phyloP scores from a whole-genome alignment of 2,113 vertebrate genomes.

The Ginglymostoma cirratum region DNA sequence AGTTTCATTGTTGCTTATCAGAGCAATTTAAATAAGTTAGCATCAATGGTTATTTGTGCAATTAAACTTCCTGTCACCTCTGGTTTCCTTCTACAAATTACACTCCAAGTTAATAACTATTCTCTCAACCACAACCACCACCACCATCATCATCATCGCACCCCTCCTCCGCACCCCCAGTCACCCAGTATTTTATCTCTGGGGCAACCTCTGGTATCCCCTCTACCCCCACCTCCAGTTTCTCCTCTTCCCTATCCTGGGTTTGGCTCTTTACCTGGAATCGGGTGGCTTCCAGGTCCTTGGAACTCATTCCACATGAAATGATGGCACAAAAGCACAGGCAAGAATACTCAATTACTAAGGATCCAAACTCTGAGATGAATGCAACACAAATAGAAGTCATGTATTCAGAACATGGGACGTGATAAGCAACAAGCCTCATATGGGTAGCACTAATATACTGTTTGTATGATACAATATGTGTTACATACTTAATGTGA shows the following conservation, averaged over 20 bases:
- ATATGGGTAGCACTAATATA: no score
- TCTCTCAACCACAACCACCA: no score
- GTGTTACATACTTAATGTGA: no score
- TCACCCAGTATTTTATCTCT: not conserved
- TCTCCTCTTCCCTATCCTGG: not conserved
- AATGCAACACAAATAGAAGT: not conserved
- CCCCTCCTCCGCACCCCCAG: not conserved
- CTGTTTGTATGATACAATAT: no score
- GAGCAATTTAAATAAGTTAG: not conserved
- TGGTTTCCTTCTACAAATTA: not conserved
- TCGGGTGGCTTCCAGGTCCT: not conserved
- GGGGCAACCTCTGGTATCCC: not conserved
- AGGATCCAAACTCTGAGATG: not conserved
- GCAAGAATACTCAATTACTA: not conserved
- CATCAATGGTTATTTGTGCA: not conserved
- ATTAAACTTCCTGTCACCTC: not conserved
- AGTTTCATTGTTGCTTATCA: not conserved
- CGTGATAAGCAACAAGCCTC: no score
- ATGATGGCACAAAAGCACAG: not conserved
- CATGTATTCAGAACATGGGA: not conserved
- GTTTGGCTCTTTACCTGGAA: not conserved
- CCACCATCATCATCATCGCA: no score
- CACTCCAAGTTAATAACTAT: no score
- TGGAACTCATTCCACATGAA: not conserved
- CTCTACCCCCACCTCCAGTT: not conserved